Base-by-base conservation (phyloP, 2,888 invertebrate species). In the Chalcosyrphus nemorum region DNA sequence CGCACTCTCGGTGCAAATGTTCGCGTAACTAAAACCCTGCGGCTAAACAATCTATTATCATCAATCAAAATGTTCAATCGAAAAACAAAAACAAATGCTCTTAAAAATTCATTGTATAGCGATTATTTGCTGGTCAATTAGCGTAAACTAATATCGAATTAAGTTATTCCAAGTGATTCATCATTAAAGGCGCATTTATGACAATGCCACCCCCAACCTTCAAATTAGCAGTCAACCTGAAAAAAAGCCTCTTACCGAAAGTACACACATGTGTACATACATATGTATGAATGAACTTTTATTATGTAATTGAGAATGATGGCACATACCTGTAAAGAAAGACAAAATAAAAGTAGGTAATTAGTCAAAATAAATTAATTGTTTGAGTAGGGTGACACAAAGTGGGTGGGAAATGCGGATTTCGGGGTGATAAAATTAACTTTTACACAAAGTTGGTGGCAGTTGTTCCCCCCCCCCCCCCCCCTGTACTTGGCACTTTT, bases 361-460 rank as follows among this genome's bases (percentile, higher is more conserved):
- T 77, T 77, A 77, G 77, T 77, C 63, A 70, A 77, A 77, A 63
- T 47, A 47, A 77, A 70, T 70, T 70, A 54, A 61, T 54, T 61
- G 19, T 54, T 9, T 21, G 56, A 19, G 17, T 29, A 38, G 21
- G 21, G 21, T 9, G 11, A 24, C 4, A 29, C 32, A 19, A 5
- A 29, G 41, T 4, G 3, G 59, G 7, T 9, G 21, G 29, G 7
- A 17, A 13, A 21, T 21, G 56, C 38, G 24, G 17, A 38, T 41
- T 3, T 24, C 13, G 9, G 63, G 41, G 50, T 68, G 43, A 59
- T 57, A 76, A 66, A 68, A 68, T 68, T 68, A 68, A 76, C 66
- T 59, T 52, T 13, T 43, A 59, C 76, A 76, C 43, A 38, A 63
- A 35, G 9, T 38, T 32, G 41, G 17, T 13, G 27, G 15, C 56